Evolutionary conservation across 2,888 invertebrate genomes (phyloP).

Genomic region (Chesias legatella): DNA sequence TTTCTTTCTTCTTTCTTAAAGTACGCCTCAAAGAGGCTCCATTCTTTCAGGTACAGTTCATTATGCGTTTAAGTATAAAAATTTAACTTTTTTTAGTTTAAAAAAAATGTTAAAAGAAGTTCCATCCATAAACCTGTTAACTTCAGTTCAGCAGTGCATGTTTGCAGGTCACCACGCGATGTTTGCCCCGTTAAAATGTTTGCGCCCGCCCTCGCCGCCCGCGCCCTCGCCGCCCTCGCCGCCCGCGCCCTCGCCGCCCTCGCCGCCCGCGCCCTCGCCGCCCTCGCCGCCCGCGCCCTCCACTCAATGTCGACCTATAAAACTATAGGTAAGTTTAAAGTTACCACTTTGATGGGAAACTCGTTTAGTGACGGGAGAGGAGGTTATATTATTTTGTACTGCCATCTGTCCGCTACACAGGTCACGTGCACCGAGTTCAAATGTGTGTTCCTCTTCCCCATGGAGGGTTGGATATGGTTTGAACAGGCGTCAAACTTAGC

Average conservation of each 20-base stretch:
- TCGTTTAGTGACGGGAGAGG: neutral
- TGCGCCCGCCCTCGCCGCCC: constrained; percentile 38
- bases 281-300: constrained; percentile 19
- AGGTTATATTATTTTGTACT: too few relatives aligned
- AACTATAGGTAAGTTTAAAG: constrained; percentile 18
- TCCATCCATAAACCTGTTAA: constrained; percentile 25
- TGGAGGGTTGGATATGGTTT: too few relatives aligned
- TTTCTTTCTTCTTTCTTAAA: too few relatives aligned
- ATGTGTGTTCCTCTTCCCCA: too few relatives aligned
- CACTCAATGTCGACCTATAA: constrained; percentile 25
- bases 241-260: constrained; percentile 28
- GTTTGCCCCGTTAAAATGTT: constrained; percentile 72
- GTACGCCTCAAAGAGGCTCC: too few relatives aligned
- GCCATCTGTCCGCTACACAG: too few relatives aligned
- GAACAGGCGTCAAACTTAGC: too few relatives aligned
- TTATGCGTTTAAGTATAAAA: too few relatives aligned
- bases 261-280: constrained; percentile 32
- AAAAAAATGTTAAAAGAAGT: too few relatives aligned
- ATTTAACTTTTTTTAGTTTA: too few relatives aligned
- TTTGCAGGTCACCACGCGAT: constrained; percentile 47
- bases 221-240: constrained; percentile 31
- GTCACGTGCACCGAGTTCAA: too few relatives aligned
- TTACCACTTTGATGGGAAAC: constrained; percentile 3
- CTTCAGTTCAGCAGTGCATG: constrained; percentile 29
- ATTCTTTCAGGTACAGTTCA: too few relatives aligned